Conservation (phyloP, 1,140 invertebrate genomes). For the Drosophila pseudoobscura region DNA sequence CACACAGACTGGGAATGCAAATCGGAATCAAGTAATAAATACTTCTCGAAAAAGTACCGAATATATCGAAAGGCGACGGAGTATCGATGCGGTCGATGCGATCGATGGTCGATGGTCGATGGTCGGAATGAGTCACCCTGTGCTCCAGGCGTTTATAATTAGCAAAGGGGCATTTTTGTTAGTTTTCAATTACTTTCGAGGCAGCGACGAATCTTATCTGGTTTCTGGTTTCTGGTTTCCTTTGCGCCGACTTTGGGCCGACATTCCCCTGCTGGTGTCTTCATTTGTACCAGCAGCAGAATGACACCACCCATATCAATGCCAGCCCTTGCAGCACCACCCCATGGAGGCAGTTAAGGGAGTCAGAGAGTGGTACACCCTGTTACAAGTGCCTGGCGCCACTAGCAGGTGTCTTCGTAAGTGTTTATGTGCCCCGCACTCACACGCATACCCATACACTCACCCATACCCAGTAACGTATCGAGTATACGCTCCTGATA, state of each 20-base stretch:
- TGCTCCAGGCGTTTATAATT: slow-evolving; percentile 55
- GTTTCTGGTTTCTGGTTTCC: slow-evolving; percentile 71
- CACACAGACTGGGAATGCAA: background rate
- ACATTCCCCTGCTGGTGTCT: slow-evolving; percentile 25
- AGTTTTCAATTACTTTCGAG: slow-evolving; percentile 34
- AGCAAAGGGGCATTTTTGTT: slow-evolving; percentile 66
- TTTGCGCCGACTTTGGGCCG: slow-evolving; percentile 54
- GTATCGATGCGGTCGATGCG: too few species aligned
- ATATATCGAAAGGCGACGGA: too few species aligned
- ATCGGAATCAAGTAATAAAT: slow-evolving; percentile 6
- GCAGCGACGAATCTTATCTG: slow-evolving; percentile 59
- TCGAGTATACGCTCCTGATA: slow-evolving; percentile 42
- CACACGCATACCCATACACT: background rate
- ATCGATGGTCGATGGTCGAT: too few species aligned
- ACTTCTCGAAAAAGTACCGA: slow-evolving; percentile 6
- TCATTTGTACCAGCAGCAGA: slow-evolving; percentile 12
- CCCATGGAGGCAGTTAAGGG: background rate
- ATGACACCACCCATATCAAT: too few species aligned
- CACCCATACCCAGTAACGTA: background rate
- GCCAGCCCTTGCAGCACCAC: slow-evolving; percentile 5
- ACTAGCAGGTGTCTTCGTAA: slow-evolving; percentile 28
- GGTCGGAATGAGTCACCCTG: slow-evolving; percentile 21
- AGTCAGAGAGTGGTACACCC: background rate
- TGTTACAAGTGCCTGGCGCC: slow-evolving; percentile 23
- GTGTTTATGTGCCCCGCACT: too few species aligned